Evolutionary conservation across 2,797 vertebrate species (phyloP).

Genomic region (Columba guinea): DNA sequence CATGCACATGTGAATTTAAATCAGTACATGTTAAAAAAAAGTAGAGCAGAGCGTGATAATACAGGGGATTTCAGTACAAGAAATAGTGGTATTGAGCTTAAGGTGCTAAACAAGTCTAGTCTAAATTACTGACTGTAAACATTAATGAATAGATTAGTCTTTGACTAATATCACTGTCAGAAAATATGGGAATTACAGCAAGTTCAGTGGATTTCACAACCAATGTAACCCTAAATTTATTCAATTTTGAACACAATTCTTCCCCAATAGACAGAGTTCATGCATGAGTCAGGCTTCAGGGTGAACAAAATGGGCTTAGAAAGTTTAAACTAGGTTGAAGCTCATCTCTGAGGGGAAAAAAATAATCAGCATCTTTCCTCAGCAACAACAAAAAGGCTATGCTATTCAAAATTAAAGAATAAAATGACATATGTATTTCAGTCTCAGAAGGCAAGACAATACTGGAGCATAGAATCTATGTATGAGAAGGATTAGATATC

Average conservation of each 20-base stretch:
- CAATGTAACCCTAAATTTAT: neutral
- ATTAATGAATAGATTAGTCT: neutral
- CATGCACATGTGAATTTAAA: neutral
- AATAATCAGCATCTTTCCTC: neutral
- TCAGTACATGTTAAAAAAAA: neutral
- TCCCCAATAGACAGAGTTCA: neutral
- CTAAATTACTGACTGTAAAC: neutral
- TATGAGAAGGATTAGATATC: neutral
- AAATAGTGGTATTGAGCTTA: neutral
- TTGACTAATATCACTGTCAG: neutral
- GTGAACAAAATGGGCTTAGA: neutral
- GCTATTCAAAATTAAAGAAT: neutral
- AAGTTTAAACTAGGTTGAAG: neutral
- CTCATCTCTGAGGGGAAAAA: neutral
- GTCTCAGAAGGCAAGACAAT: neutral
- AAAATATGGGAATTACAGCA: neutral
- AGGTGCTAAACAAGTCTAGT: neutral
- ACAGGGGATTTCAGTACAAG: rapidly evolving
- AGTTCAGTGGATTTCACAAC: neutral
- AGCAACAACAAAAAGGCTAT: neutral
- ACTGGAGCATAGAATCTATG: neutral
- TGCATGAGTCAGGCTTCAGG: neutral
- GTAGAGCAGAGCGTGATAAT: neutral
- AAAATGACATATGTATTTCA: neutral
- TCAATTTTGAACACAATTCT: neutral